Evolutionary conservation across 2,888 invertebrate species (phyloP), one percentile per base, ranked within the genome.

Genomic region (Yponomeuta cagnagella): DNA sequence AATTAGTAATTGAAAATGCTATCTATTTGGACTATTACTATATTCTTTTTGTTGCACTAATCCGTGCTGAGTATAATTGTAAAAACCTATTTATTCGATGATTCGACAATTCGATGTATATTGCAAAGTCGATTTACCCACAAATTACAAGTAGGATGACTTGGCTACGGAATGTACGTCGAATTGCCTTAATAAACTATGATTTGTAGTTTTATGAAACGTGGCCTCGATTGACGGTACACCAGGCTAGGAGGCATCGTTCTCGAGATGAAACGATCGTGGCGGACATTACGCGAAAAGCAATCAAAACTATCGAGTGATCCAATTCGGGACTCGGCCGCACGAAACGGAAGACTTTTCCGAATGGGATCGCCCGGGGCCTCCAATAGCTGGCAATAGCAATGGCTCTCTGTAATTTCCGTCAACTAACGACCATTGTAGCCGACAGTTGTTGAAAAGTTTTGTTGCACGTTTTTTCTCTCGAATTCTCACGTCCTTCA

Each of bases 271-370:
- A 5, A 58, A 58, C 52, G 52, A 12, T 12, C 52, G 52, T 4
- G 52, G 52, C 48, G 31, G 68, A 58, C 65, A 82, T 84, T 82
- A 82, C 80, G 76, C 73, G 77, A 76, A 82, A 84, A 88, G 82
- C 87, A 87, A 89, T 89, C 86, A 86, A 83, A 88, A 86, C 82
- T 85, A 86, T 84, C 78, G 79, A 82, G 80, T 79, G 82, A 82
- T 83, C 80, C 82, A 80, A 84, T 86, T 80, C 80, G 80, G 80
- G 82, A 82, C 83, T 82, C 77, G 80, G 77, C 83, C 83, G 84
- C 30, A n/a, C 63, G n/a, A 23, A 52, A n/a, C 68, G 33, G 33
- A 52, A 15, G 52, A 67, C 31, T 68, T 83, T 83, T 82, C 82
- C 80, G 77, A 77, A 75, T 73, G 73, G 75, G 78, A 79, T 76